These are phyloP conservation scores for Pluvianellus socialis DNA, from an alignment of 2,113 vertebrate genomes.

Conservation along the genomic window DNA sequence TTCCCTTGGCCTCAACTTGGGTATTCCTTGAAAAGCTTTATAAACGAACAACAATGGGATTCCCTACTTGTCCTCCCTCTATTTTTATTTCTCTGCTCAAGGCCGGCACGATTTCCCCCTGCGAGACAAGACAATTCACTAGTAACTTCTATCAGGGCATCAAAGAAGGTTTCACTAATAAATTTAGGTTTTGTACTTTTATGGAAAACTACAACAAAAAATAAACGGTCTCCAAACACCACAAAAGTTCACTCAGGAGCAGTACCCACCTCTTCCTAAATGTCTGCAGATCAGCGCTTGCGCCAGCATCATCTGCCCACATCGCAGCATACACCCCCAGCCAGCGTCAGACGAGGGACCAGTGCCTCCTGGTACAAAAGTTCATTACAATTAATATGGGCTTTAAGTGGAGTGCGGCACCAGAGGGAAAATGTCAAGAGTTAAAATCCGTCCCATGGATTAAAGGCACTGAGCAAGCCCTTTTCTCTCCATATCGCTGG, in stretches of 20 bases:
- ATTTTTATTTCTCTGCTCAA: not conserved
- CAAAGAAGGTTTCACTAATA: not conserved
- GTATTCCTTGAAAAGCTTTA: not conserved
- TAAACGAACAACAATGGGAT: not conserved
- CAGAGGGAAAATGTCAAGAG: not conserved
- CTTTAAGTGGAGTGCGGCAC: not conserved
- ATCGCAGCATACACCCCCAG: slow-evolving; percentile 98
- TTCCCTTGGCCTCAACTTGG: not conserved
- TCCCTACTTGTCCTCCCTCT: not conserved
- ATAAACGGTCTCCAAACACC: not conserved
- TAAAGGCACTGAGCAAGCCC: not conserved
- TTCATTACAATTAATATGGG: not conserved
- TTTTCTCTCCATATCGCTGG: not conserved
- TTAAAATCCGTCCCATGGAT: not conserved
- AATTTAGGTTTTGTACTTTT: not conserved
- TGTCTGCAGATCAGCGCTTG: slow-evolving; percentile 93
- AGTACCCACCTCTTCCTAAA: slow-evolving; percentile 87
- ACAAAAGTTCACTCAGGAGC: not conserved
- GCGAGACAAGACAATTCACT: not conserved
- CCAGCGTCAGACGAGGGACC: slow-evolving; percentile 94
- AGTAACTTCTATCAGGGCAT: not conserved
- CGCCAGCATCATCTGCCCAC: slow-evolving; percentile 97
- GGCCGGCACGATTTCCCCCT: not conserved
- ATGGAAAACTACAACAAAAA: not conserved
- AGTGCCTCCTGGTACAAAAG: slow-evolving; percentile 84